phyloP scores from a whole-genome alignment of 2,113 vertebrate genomes.

The Mesitornis unicolor region DNA sequence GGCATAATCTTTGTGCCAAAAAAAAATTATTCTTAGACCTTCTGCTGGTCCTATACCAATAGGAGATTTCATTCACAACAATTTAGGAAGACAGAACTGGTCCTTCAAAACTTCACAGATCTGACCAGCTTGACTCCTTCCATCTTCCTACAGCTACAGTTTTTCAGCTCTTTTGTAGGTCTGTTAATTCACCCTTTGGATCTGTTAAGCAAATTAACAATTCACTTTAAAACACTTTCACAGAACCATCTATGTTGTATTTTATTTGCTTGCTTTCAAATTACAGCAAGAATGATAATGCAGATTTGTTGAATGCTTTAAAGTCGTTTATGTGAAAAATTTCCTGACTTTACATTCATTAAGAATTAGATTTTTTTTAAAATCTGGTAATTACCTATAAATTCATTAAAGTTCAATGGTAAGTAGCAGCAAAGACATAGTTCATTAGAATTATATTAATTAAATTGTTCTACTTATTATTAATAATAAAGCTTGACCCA shows the following conservation, averaged over 20 bases:
- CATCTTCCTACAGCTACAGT: background rate
- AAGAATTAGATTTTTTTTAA: background rate
- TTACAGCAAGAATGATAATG: background rate
- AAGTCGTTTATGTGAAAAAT: background rate
- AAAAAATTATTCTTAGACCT: background rate
- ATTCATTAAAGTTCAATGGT: background rate
- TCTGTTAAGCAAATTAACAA: background rate
- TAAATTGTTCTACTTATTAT: background rate
- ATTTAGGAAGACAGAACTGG: background rate
- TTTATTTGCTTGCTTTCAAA: background rate
- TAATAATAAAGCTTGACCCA: background rate
- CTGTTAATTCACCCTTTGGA: background rate
- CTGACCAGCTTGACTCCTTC: background rate
- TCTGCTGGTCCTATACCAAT: background rate
- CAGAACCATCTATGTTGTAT: background rate
- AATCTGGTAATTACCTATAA: background rate
- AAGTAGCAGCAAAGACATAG: background rate
- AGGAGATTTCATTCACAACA: background rate
- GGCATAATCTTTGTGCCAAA: background rate
- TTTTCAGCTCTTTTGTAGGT: background rate
- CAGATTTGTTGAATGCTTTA: background rate
- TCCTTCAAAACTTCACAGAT: background rate
- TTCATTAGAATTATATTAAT: constrained; percentile 19
- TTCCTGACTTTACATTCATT: background rate
- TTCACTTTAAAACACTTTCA: background rate